Evolutionary conservation across 2,888 invertebrate species (phyloP), one percentile per base, ranked within the genome.

Genomic region (Ormyrus labotus): DNA sequence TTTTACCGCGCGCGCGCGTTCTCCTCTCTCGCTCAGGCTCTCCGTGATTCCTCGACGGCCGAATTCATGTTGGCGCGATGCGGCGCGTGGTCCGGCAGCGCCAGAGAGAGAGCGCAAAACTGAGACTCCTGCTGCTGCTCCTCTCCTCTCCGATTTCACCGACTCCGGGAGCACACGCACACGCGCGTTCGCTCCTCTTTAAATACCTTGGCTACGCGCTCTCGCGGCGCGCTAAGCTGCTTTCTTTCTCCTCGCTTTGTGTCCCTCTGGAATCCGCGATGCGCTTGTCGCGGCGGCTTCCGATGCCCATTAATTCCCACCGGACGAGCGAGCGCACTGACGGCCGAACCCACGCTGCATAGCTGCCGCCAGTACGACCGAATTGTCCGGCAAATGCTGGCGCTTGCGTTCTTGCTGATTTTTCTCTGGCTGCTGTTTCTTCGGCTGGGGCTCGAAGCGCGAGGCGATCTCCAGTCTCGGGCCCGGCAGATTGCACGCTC

Each of bases 281-380:
- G 53, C 61, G 51, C 71, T 71, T 58, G 61, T 47, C 68, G 61
- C 67, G 61, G 47, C 19, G 51, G 61, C 61, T 63, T 53, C 61
- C 76, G 69, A 58, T 68, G 68, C 61, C 76, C 68, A 69, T 68
- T 68, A 69, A 69, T 76, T 76, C 53, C 45, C 51, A 60, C 51
- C 68, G 65, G 69, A 71, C 51, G 65, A 51, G 61, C 67, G 53
- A 34, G 45, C 19, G 48, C 64, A 57, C 47, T 53, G 51, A 53
- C 67, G 73, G 67, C 51, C 60, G 58, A 47, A 58, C 9, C 58
- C 74, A 50, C 65, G 74, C 19, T 51, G 58, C 58, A 51, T 64
- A 74, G 64, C 73, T 34, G 73, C 70, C 50, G 65, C 48, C 7
- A 34, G 5, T 2, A 75, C 67, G 63, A 69, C 60, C 60, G 57